These are phyloP conservation scores for Parotocinclus haroldoi DNA, from an alignment of 2,797 vertebrate species.

Conservation along the genomic window DNA sequence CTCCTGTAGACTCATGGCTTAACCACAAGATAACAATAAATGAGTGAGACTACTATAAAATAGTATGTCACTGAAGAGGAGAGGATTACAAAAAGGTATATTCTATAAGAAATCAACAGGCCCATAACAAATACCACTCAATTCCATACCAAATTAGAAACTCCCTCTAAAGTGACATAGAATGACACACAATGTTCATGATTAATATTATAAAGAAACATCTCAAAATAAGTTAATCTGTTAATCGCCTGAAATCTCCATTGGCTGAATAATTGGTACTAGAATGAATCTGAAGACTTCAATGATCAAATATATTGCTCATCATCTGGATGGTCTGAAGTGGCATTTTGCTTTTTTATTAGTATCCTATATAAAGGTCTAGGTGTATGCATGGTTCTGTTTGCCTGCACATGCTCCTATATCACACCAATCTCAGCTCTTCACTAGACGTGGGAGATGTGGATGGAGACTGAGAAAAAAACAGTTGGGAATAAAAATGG, in stretches of 20 bases:
- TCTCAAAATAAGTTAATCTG: conserved; percentile 23
- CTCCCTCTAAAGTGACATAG: not conserved
- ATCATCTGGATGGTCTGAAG: conserved; percentile 17
- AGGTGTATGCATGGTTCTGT: conserved; percentile 64
- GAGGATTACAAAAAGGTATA: conserved; percentile 30
- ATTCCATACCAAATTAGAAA: not conserved
- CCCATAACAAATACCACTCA: not conserved
- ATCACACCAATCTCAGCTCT: conserved; percentile 64
- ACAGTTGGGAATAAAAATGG: conserved; percentile 12
- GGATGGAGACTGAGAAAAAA: conserved; percentile 11
- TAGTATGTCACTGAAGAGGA: conserved; percentile 34
- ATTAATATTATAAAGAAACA: not conserved
- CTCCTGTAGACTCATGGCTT: conserved; percentile 42
- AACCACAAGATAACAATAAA: conserved; percentile 36
- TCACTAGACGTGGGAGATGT: conserved; percentile 58
- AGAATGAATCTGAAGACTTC: conserved; percentile 35
- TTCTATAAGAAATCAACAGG: too few relatives aligned
- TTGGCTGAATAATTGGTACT: conserved; percentile 24
- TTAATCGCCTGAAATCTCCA: conserved; percentile 32
- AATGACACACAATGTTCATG: not conserved
- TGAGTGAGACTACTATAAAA: conserved; percentile 30
- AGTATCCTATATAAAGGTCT: conserved; percentile 65
- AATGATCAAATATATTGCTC: conserved; percentile 22
- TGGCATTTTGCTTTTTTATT: conserved; percentile 61
- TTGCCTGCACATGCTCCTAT: conserved; percentile 59